A percentile compares a stretch with the other conserved stretches of the same genome.
phyloP scores from a whole-genome alignment of 1,140 invertebrate genomes.

The Stenopsyche tienmushanensis region DNA sequence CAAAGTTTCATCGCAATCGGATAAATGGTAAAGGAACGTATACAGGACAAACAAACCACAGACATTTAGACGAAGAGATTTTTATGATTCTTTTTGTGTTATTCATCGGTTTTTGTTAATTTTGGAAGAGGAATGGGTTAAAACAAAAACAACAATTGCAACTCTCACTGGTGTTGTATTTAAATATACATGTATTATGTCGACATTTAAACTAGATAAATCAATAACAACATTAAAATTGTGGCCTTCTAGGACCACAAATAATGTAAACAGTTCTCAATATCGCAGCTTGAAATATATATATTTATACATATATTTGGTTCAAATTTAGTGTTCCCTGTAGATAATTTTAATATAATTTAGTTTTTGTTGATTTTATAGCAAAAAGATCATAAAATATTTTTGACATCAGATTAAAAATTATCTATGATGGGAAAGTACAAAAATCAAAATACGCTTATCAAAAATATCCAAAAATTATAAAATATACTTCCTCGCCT shows the following conservation, averaged over 20 bases:
- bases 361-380: background rate
- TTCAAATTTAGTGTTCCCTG: slow-evolving; percentile 17
- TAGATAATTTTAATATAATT: background rate
- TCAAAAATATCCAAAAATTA: slow-evolving; percentile 26
- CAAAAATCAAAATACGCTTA: slow-evolving; percentile 23
- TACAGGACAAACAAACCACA: too few species aligned
- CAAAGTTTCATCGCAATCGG: too few species aligned
- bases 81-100: too few species aligned
- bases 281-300: too few species aligned
- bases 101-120: too few species aligned
- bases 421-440: slow-evolving; percentile 1
- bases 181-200: slow-evolving; percentile 19
- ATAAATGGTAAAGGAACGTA: too few species aligned
- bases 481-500: slow-evolving; percentile 3
- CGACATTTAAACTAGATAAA: slow-evolving; percentile 19
- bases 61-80: too few species aligned
- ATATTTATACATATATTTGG: slow-evolving; percentile 2
- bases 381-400: background rate
- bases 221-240: slow-evolving; percentile 4
- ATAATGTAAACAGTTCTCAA: background rate
- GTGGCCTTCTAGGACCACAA: background rate
- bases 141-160: too few species aligned
- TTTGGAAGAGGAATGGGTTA: too few species aligned
- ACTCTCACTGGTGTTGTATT: slow-evolving; percentile 21
- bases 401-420: slow-evolving; percentile 1